Evolutionary conservation across 2,888 invertebrate genomes (phyloP), one percentile per base, ranked within the genome.

Genomic region (Eupithecia subumbrata): DNA sequence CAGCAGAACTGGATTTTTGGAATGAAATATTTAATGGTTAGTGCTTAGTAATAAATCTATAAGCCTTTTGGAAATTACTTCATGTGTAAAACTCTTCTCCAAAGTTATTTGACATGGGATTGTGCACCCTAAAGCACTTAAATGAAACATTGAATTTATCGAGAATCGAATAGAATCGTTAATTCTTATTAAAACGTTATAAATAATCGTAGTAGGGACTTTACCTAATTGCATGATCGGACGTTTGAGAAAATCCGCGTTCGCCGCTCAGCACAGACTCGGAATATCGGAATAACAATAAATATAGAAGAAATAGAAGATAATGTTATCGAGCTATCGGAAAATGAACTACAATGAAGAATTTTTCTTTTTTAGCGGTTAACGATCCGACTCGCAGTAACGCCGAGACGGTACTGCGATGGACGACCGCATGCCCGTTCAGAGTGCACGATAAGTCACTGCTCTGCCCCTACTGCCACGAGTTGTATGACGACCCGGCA

Each of bases 371-470:
- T 94, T 90, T 94, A 94, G 94, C 88, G 82, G 90, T 90, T 82
- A 88, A 87, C 82, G 93, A 92, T 86, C 90, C 92, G 78, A 88
- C 92, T 83, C 88, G 93, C 81, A 83, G 87, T 79, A 94, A 94
- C 88, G 93, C 93, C 79, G 91, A 90, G 84, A 86, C 84, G 74
- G 86, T 94, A 78, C 84, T 94, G 80, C 88, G 90, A 76, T 88
- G 85, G 87, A 90, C 93, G n/a, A 94, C 93, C 78, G 94, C 93
- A 48, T 92, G 90, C 82, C 94, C 94, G 60, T 94, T 94, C 87
- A 85, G 93, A 76, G 92, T 94, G 67, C 92, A 92, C 85, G 91
- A 92, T 86, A 94, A 91, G 77, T 90, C 90, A 25, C 90, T 93
- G 84, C 87, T 93, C 70, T 94, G 94, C 88, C 93, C 93, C 74